A percentile compares a stretch with the other conserved stretches of the same genome.
These are phyloP conservation scores for Palaemon carinicauda DNA, from an alignment of 1,140 invertebrate genomes.

Conservation along the genomic window DNA sequence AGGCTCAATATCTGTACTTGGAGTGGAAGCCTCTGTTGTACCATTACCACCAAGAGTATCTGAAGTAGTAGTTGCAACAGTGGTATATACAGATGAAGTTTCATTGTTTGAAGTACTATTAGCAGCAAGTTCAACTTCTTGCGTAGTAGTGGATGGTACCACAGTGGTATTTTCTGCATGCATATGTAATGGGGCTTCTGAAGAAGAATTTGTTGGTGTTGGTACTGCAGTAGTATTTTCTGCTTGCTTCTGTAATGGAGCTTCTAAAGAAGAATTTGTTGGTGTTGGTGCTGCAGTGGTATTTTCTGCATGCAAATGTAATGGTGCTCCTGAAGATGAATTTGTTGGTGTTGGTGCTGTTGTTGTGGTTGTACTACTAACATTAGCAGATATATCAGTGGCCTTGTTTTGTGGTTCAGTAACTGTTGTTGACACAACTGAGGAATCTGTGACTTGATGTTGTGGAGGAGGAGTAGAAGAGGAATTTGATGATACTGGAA, in stretches of 20 bases:
- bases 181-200: neutral
- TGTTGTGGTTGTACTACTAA: neutral
- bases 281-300: neutral
- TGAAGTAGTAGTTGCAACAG: neutral
- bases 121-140: neutral
- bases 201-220: neutral
- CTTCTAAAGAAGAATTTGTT: neutral
- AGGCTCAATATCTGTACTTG: neutral
- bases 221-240: neutral
- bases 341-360: neutral
- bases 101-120: neutral
- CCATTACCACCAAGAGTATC: slow-evolving; percentile 21
- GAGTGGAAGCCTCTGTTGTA: neutral
- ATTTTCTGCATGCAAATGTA: neutral
- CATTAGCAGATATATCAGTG: neutral
- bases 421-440: neutral
- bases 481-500: no score
- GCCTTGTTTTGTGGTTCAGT: slow-evolving; percentile 10
- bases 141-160: neutral
- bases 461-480: no score
- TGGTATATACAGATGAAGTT: neutral
- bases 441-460: neutral
- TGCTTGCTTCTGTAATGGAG: neutral
- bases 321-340: neutral
- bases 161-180: neutral